These are phyloP conservation scores for Enhydra lutris DNA, from an alignment of 2,113 vertebrate species.

Conservation along the genomic window DNA sequence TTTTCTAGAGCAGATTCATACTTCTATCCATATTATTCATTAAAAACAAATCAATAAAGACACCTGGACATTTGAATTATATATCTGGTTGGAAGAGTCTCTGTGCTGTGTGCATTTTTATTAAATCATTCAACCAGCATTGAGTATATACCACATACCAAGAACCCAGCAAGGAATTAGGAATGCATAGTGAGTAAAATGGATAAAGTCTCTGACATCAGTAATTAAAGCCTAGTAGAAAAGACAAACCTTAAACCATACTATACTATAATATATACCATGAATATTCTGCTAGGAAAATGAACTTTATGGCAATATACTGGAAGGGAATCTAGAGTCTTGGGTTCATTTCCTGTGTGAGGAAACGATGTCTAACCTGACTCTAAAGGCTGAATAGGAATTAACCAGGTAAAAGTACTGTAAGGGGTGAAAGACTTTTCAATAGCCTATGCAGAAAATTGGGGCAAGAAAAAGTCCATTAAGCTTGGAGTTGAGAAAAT, in stretches of 20 bases:
- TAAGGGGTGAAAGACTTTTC: not conserved
- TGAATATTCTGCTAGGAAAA: not conserved
- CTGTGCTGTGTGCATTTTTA: not conserved
- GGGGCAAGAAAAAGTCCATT: not conserved
- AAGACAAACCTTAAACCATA: constrained; percentile 33
- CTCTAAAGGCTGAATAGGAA: not conserved
- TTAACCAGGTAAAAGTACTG: not conserved
- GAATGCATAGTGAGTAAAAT: not conserved
- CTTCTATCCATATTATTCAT: not conserved
- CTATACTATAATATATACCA: not conserved
- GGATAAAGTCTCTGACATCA: not conserved
- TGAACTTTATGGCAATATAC: not conserved
- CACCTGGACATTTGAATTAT: not conserved
- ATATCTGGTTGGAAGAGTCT: not conserved
- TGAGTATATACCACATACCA: not conserved
- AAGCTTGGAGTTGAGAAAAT: not conserved
- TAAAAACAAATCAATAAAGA: constrained; percentile 14
- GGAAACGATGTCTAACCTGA: not conserved
- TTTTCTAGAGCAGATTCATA: not conserved
- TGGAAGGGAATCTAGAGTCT: not conserved
- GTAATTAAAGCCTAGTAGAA: not conserved
- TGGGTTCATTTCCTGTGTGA: not conserved
- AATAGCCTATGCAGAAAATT: not conserved
- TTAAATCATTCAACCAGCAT: not conserved
- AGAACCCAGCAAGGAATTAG: not conserved